phyloP scores from a whole-genome alignment of 2,888 invertebrate genomes.

The Eremobia ochroleuca region DNA sequence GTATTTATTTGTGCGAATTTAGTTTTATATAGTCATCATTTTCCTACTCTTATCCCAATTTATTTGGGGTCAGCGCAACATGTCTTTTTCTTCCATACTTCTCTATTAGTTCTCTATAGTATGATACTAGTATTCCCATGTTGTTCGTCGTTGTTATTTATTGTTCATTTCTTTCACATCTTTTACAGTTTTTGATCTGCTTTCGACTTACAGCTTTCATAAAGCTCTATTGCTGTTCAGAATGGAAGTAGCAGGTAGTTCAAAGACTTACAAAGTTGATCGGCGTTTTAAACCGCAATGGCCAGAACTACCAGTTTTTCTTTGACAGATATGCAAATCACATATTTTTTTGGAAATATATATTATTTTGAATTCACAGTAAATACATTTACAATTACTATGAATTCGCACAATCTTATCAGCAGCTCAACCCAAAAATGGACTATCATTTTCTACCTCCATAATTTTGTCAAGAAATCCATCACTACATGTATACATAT shows the following conservation, averaged over 20 bases:
- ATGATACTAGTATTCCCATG: neutral
- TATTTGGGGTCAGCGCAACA: neutral
- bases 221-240: neutral
- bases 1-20: neutral
- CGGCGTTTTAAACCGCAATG: neutral
- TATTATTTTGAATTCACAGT: no score
- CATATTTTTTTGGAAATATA: neutral
- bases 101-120: neutral
- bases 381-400: neutral
- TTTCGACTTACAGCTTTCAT: neutral
- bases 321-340: neutral
- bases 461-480: conserved; percentile 20
- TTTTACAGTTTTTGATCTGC: neutral
- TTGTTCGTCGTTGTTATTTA: neutral
- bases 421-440: neutral
- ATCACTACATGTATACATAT: conserved; percentile 24
- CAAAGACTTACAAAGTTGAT: neutral
- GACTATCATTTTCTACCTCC: neutral
- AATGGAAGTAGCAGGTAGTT: neutral
- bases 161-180: no score
- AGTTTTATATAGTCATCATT: neutral
- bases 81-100: neutral
- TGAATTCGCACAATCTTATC: neutral
- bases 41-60: neutral
- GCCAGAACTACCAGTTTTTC: neutral